phyloP scores from a whole-genome alignment of 2,797 vertebrate species.

The Hippoglossus hippoglossus region DNA sequence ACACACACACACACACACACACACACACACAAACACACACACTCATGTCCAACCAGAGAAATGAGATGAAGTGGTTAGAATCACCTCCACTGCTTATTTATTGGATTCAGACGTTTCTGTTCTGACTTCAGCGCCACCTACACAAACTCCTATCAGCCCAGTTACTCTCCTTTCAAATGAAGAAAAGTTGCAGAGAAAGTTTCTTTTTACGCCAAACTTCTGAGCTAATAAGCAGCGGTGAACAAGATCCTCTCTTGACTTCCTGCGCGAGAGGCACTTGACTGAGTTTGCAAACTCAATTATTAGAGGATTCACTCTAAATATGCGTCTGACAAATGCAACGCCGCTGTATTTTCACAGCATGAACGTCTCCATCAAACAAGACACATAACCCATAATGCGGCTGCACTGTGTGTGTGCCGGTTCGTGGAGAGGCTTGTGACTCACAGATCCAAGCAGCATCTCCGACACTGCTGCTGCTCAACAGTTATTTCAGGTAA shows the following conservation, averaged over 20 bases:
- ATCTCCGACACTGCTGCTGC: not conserved
- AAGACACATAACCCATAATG: not conserved
- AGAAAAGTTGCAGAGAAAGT: conserved; percentile 42
- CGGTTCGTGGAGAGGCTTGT: not conserved
- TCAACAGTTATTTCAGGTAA: conserved; percentile 23
- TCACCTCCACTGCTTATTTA: conserved; percentile 50
- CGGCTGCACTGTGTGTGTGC: not conserved
- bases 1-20: conserved; percentile 12
- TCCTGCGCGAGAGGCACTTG: conserved; percentile 12
- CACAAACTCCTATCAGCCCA: conserved; percentile 35
- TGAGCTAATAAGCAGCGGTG: conserved; percentile 66
- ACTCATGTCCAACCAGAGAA: conserved; percentile 19
- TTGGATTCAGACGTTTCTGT: conserved; percentile 39
- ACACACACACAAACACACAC: not conserved
- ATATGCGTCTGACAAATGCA: conserved; percentile 4
- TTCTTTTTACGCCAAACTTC: conserved; percentile 36
- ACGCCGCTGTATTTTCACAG: not conserved
- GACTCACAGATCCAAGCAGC: not conserved
- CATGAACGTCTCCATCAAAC: conserved; percentile 5
- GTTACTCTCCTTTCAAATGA: conserved; percentile 48
- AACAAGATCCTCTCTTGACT: conserved; percentile 32
- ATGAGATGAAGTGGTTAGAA: conserved; percentile 41
- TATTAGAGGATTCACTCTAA: conserved; percentile 8
- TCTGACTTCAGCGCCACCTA: conserved; percentile 56
- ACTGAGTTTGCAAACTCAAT: conserved; percentile 30